Evolutionary conservation across 1,140 invertebrate species (phyloP), one percentile per base, ranked within the genome.

Genomic region (Antheraea pernyi): DNA sequence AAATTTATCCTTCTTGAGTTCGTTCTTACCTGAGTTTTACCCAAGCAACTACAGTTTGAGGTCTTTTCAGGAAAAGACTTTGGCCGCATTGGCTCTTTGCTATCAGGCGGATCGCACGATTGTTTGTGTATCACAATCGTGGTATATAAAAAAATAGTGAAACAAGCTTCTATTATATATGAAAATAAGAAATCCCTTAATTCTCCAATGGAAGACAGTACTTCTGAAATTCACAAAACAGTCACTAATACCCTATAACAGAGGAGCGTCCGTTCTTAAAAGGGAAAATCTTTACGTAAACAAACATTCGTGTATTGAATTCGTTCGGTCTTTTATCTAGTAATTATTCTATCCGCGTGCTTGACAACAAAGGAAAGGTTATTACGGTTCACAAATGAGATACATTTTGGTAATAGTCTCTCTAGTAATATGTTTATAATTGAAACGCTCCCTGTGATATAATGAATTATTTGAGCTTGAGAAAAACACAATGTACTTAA

Each of bases 281-380:
- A 53, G 13, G 46, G 46, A 53, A 53, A 53, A 53, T 53, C 46
- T 53, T 53, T 53, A n/a, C 46, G 46, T 53, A 53, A 53, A 53
- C 46, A 53, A 53, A 53, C 46, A 53, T 53, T 53, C 46, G 46
- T 53, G 46, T 53, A 53, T 53, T 53, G 46, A 53, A 53, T 53
- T 53, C 46, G 46, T 53, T 53, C 46, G 46, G 46, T 53, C 46
- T 53, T 53, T 53, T 53, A 53, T 53, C 46, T 53, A 53, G 46
- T 53, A 53, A 53, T 53, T 53, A 53, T 53, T 53, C 46, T 53
- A 53, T 53, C 46, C 46, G 46, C 46, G 46, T 53, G 11, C 46
- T 53, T 53, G 46, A 53, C 46, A 53, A 53, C 46, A 53, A 53
- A 53, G 46, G 46, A 13, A 53, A 53, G 46, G 46, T 53, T 53